A percentile compares a stretch with the other conserved stretches of the same genome.
These are phyloP conservation scores for Cryptosula pallasiana DNA, from an alignment of 2,888 invertebrate genomes.

Conservation along the genomic window DNA sequence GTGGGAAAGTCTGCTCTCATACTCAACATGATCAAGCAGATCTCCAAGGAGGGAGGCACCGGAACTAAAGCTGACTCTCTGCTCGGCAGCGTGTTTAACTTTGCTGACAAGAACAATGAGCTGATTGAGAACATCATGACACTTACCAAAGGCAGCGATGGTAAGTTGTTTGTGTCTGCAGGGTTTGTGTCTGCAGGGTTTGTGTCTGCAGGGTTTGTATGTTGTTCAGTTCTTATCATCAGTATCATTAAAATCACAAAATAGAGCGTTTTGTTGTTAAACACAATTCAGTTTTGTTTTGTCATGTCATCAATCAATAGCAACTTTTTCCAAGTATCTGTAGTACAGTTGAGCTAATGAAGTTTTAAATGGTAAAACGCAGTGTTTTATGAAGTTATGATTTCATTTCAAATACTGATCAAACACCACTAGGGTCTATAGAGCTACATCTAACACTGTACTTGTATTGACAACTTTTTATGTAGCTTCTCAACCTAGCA, in stretches of 20 bases:
- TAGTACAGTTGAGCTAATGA: no score
- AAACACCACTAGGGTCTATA: no score
- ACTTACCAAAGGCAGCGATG: constrained; percentile 36
- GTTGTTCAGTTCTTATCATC: not conserved
- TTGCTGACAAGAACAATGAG: constrained; percentile 44
- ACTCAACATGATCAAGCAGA: constrained; percentile 42
- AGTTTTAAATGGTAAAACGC: no score
- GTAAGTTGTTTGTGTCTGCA: not conserved
- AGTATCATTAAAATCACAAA: no score
- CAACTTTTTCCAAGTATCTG: no score
- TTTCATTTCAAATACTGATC: no score
- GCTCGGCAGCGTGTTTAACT: constrained; percentile 47
- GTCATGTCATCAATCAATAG: no score
- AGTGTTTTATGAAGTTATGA: no score
- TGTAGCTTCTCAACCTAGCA: not conserved
- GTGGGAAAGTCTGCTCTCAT: constrained; percentile 51
- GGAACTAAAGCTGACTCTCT: constrained; percentile 41
- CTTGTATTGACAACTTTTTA: no score
- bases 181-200: no score
- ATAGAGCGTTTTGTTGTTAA: not conserved
- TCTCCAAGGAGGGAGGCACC: constrained; percentile 45
- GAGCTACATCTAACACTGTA: no score
- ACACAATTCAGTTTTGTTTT: not conserved
- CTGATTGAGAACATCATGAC: constrained; percentile 46
- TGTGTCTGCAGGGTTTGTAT: no score